Conservation (phyloP, 2,888 invertebrate genomes). For the Folsomia manolachei region DNA sequence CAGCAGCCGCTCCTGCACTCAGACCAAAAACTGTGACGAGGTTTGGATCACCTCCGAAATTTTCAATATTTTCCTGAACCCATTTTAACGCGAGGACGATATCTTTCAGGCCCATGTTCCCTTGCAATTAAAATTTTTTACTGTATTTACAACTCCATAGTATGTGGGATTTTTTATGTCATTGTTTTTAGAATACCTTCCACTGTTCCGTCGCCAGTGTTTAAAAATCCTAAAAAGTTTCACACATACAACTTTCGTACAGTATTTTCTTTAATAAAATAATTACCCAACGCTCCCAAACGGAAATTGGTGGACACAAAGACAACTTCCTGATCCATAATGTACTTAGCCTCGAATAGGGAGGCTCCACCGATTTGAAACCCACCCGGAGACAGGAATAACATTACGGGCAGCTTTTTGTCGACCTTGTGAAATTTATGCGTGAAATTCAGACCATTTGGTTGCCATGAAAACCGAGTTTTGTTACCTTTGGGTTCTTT, state of each 20-base stretch:
- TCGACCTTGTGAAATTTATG: background rate
- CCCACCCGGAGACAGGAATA: conserved; percentile 29
- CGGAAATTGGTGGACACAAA: conserved; percentile 40
- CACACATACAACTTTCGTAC: no score
- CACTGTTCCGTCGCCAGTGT: conserved; percentile 27
- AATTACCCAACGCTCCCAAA: conserved; percentile 29
- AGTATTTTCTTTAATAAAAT: background rate
- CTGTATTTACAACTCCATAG: no score
- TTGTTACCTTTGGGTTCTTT: conserved; percentile 14
- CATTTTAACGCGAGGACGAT: conserved; percentile 29
- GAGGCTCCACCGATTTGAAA: conserved; percentile 24
- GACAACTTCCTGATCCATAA: conserved; percentile 35
- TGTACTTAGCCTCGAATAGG: conserved; percentile 21
- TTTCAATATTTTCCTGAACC: conserved; percentile 22
- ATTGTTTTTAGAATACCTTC: no score
- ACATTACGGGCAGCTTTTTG: conserved; percentile 30
- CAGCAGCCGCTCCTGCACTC: conserved; percentile 21
- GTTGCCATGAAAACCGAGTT: background rate
- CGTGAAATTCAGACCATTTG: background rate
- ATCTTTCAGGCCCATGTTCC: conserved; percentile 31
- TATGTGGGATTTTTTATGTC: no score
- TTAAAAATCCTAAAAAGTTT: conserved; percentile 24
- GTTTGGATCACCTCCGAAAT: conserved; percentile 25
- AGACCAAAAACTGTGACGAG: conserved; percentile 26
- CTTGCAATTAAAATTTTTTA: no score